A percentile compares a stretch with the other conserved stretches of the same genome.
Conservation (phyloP, 2,113 vertebrate genomes). For the Paracanthobrama guichenoti region DNA sequence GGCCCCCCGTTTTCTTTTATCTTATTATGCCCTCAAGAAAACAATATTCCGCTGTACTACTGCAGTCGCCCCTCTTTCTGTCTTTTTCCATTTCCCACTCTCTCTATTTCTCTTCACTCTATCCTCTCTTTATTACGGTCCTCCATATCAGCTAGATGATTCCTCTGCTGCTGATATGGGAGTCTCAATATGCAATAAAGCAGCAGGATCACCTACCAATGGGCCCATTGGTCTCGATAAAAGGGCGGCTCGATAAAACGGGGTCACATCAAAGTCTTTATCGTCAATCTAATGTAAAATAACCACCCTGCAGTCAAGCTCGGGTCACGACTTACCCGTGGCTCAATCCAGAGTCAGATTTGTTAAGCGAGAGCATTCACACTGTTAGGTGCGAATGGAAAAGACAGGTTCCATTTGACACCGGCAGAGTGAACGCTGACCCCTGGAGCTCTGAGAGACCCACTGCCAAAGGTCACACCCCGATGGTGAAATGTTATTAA, state of each 20-base stretch:
- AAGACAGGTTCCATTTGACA: conserved; percentile 47
- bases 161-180: conserved; percentile 61
- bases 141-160: conserved; percentile 66
- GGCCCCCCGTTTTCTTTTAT: conserved; percentile 6
- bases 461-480: conserved; percentile 8
- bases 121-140: conserved; percentile 67
- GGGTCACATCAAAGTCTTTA: conserved; percentile 74
- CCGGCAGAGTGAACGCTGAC: background rate
- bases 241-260: conserved; percentile 57
- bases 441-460: conserved; percentile 6
- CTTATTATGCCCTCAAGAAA: conserved; percentile 36
- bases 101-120: conserved; percentile 49
- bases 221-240: conserved; percentile 70
- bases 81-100: background rate
- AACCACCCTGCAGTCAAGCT: conserved; percentile 56
- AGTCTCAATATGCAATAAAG: conserved; percentile 69
- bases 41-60: conserved; percentile 39
- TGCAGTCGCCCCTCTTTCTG: conserved; percentile 2
- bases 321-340: conserved; percentile 35
- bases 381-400: conserved; percentile 48
- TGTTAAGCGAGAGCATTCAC: conserved; percentile 34
- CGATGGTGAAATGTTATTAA: background rate
- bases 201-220: conserved; percentile 64
- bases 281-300: conserved; percentile 66
- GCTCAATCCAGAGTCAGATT: conserved; percentile 49